Evolutionary conservation across 2,797 vertebrate species (phyloP).

Genomic region (Tiaroga cobitis): DNA sequence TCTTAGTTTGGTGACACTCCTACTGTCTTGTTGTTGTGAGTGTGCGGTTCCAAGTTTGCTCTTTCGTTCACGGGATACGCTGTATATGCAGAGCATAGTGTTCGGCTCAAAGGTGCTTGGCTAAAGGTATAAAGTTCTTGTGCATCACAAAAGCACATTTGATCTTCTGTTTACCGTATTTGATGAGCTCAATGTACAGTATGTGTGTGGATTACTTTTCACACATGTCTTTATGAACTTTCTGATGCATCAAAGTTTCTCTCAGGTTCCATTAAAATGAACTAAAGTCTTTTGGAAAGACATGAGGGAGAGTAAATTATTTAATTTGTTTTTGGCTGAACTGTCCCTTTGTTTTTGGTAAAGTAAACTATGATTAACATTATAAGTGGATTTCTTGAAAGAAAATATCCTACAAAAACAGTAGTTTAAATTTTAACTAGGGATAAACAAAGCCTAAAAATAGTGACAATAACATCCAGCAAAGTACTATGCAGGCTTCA

Average conservation of each 20-base stretch:
- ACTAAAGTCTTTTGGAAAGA: not conserved
- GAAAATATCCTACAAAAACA: not conserved
- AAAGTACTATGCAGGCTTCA: not conserved
- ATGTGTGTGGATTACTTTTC: not conserved
- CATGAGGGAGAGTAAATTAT: not conserved
- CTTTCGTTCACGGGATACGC: not conserved
- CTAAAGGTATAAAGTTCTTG: not conserved
- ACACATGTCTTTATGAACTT: not conserved
- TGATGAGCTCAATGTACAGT: not conserved
- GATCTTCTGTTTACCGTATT: not conserved
- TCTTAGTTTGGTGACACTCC: not conserved
- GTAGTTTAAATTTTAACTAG: not conserved
- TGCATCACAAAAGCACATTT: not conserved
- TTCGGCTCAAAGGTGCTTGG: not conserved
- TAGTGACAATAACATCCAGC: not conserved
- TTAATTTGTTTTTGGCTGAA: not conserved
- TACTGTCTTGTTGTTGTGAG: not conserved
- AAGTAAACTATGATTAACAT: not conserved
- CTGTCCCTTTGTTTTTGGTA: not conserved
- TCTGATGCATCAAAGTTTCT: not conserved
- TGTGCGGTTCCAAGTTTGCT: not conserved
- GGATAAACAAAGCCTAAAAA: conserved; percentile 15
- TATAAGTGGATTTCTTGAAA: not conserved
- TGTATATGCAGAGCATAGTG: not conserved
- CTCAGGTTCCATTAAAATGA: not conserved